These are phyloP conservation scores for Seriola quinqueradiata DNA, from an alignment of 2,113 vertebrate genomes.

Conservation along the genomic window DNA sequence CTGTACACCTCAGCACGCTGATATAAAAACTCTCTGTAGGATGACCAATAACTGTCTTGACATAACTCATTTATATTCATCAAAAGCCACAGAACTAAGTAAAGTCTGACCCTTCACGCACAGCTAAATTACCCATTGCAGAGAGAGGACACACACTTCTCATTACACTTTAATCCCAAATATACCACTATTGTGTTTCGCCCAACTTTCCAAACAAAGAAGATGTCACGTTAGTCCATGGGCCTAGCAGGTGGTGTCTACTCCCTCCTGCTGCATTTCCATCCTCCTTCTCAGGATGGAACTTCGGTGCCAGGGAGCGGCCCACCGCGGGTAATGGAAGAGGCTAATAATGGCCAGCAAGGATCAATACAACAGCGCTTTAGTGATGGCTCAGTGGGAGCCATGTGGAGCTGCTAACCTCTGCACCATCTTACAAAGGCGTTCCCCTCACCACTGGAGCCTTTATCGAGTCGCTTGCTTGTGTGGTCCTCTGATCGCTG, in stretches of 20 bases:
- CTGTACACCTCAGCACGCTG: background rate
- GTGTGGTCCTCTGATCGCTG: conserved; percentile 61
- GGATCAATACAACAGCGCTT: conserved; percentile 68
- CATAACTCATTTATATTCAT: conserved; percentile 1
- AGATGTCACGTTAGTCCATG: conserved; percentile 29
- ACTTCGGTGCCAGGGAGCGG: conserved; percentile 34
- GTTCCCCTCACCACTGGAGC: conserved; percentile 47
- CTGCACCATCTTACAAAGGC: conserved; percentile 51
- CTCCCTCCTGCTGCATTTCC: conserved; percentile 47
- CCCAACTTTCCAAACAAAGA: conserved; percentile 55
- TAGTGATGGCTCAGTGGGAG: conserved; percentile 38
- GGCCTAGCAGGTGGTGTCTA: conserved; percentile 28
- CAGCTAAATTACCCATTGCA: conserved; percentile 10
- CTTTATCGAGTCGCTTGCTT: conserved; percentile 59
- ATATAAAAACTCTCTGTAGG: background rate
- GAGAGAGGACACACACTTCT: conserved; percentile 23
- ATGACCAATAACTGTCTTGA: background rate
- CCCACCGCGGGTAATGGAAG: conserved; percentile 53
- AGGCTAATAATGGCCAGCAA: conserved; percentile 62
- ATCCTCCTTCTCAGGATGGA: conserved; percentile 39
- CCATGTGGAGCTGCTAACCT: conserved; percentile 63
- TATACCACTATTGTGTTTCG: background rate
- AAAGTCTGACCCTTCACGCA: conserved; percentile 2
- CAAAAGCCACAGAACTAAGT: background rate
- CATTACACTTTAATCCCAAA: conserved; percentile 33